Base-by-base conservation (phyloP, 2,888 invertebrate genomes). In the Stramonita haemastoma region DNA sequence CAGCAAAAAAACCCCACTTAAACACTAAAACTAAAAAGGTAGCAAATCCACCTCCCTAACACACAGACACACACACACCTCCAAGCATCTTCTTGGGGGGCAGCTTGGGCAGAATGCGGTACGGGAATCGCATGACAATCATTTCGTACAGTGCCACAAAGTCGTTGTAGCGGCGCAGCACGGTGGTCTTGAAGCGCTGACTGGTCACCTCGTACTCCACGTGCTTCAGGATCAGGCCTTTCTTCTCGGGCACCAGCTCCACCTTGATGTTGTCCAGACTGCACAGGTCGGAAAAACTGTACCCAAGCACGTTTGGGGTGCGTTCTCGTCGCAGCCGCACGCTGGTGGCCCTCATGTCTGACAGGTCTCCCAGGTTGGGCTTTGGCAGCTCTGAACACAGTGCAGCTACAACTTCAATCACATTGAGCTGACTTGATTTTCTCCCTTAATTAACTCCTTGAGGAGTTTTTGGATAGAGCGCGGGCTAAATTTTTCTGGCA, bases 141-240 rank as follows among this genome's bases (percentile, higher is more conserved):
- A 96, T 92, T 81, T 96, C 96, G 91, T 96, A 95, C 86, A 96
- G 94, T 86, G 96, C 95, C 32, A 96, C 90, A 92, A 96, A 96
- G 92, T 96, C 96, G 93, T 95, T 96, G 92, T 96, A 96, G 60
- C 96, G 92, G 79, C 96, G 93, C 70, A 95, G 91, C 15, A 96
- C 96, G 60, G 95, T 95, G 26, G 95, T 92, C 90, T 95, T 95
- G 91, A 94, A 95, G 90, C 94, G 93, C 96, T 96, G 93, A 92
- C 96, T 96, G 84, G 95, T 95, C 8, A 96, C 94, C 93, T 96
- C 96, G 94, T 96, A 96, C 93, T 96, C 96, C 81, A 96, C 95
- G 94, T 96, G 96, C 92, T 96, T 96, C 56, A 96, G 92, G 36
- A 96, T 95, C 34, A 96, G 92, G n/a, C 96, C 96, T 92, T 96